Evolutionary conservation across 1,140 invertebrate genomes (phyloP), one percentile per base, ranked within the genome.

Genomic region (Dreissena polymorpha): DNA sequence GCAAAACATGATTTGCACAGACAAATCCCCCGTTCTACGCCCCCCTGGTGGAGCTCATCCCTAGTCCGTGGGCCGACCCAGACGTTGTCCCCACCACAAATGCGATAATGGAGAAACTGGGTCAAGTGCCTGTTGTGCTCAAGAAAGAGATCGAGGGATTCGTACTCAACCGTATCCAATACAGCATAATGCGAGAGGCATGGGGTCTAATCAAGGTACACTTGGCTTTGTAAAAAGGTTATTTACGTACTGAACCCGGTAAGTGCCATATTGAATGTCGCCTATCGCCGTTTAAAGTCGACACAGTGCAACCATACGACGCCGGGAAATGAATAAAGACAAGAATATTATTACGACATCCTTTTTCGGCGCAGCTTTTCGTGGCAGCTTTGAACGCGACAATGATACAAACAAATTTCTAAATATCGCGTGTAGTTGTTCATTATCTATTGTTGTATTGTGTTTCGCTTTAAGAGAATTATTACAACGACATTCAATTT

Each of bases 11-110:
- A 39, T 39, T 14, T 67, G 27, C 74, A 18, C 80, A 96, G 95
- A 95, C 98, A 0, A 99, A 99, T 93, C 98, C 98, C 51, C 98
- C 98, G 0, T 99, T 99, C 91, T 99, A 98, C 91, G 96, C 98
- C 3, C 97, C 97, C 0, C 92, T 99, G 50, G 97, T 98, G 0
- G 98, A 99, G 94, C 94, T 99, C 51, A 96, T 99, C 3, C 98
- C 98, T 0, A 96, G 97, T 0, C 96, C 97, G 7, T 98, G 97
- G 97, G 95, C 94, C 0, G 95, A 96, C 63, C 93, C 95, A 0
- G 95, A 96, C 65, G 95, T 97, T 5, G 93, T 95, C 1, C 64
- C 76, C 6, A 95, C 94, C 90, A 96, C 96, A 0, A 95, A 95
- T 73, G 94, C 93, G 53, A 94, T 99, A 1, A 97, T 99, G 96